phyloP scores from a whole-genome alignment of 1,140 invertebrate genomes.

The Gyrodactylus salaris region DNA sequence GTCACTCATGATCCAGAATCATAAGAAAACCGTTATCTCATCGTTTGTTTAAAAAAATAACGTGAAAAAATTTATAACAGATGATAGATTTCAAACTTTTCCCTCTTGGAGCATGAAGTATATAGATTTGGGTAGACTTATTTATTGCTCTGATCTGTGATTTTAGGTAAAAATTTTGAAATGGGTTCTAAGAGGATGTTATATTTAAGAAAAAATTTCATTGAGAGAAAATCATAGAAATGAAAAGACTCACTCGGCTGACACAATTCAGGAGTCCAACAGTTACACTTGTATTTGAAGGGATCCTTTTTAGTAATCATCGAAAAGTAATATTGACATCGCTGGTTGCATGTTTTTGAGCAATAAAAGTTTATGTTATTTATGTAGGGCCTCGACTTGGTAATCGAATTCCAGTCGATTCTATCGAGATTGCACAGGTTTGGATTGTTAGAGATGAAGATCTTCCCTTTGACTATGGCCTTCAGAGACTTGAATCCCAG shows the following conservation, averaged over 20 bases:
- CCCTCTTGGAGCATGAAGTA: too few relatives aligned
- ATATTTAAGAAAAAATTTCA: too few relatives aligned
- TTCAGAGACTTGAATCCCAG: not conserved
- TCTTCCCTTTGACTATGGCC: not conserved
- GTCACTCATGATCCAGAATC: too few relatives aligned
- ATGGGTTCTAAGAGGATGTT: too few relatives aligned
- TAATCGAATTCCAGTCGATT: not conserved
- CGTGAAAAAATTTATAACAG: too few relatives aligned
- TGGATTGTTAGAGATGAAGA: not conserved
- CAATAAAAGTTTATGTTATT: not conserved
- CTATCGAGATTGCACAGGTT: not conserved
- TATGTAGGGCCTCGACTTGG: not conserved
- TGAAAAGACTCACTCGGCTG: not conserved
- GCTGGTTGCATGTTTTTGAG: not conserved
- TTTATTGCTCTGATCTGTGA: too few relatives aligned
- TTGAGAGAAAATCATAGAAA: too few relatives aligned
- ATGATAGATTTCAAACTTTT: too few relatives aligned
- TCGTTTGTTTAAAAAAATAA: too few relatives aligned
- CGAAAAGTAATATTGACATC: not conserved
- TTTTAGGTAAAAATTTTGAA: too few relatives aligned
- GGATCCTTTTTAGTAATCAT: not conserved
- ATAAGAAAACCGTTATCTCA: too few relatives aligned
- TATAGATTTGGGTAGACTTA: too few relatives aligned
- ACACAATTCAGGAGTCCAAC: not conserved
- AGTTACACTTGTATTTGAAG: not conserved